Conservation (phyloP, 35 echinoderm and acorn worm genomes). For the Ptychodera flava region DNA sequence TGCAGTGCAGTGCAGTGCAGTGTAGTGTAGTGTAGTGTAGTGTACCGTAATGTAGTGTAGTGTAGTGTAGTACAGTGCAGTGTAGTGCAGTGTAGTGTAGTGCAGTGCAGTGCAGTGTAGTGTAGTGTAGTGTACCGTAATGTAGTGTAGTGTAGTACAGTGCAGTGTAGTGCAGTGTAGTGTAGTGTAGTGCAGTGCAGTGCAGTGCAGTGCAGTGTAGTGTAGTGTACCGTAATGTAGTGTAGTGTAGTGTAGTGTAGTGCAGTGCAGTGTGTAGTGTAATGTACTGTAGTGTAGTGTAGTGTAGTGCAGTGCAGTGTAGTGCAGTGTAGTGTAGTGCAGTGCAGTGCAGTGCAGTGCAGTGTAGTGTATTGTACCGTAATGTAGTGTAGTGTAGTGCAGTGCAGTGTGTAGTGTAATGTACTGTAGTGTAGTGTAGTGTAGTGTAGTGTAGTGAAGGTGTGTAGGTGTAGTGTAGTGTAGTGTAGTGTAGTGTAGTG, state of each 20-base stretch:
- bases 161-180: conserved; percentile 9
- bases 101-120: conserved; percentile 15
- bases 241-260: conserved; percentile 15
- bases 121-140: no score
- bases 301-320: conserved; percentile 23
- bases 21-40: conserved; percentile 21
- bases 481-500: conserved; percentile 9
- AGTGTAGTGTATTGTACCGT: not conserved
- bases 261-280: conserved; percentile 7
- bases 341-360: conserved; percentile 18
- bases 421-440: conserved; percentile 19
- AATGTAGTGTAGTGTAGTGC: conserved; percentile 18
- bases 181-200: not conserved
- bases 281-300: conserved; percentile 13
- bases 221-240: no score
- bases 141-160: not conserved
- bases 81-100: not conserved
- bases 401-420: conserved; percentile 18
- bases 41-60: no score
- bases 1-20: not conserved
- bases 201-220: conserved; percentile 4
- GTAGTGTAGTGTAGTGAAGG: conserved; percentile 3
- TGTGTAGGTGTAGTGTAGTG: conserved; percentile 7
- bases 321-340: conserved; percentile 32
- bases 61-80: not conserved